Conservation (phyloP, 2,888 invertebrate species). For the Cheilosia urbana region DNA sequence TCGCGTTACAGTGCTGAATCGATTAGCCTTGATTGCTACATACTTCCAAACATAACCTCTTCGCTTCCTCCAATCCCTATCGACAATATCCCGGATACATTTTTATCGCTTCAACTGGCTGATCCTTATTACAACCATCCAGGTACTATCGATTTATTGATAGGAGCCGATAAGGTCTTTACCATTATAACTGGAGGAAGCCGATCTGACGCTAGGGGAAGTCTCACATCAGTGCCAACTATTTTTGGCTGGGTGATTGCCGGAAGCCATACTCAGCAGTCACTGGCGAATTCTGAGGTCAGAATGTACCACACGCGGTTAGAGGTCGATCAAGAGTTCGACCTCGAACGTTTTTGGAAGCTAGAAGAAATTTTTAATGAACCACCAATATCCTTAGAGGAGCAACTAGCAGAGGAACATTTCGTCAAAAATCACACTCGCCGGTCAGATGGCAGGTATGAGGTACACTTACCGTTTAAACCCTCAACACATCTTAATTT, state of each 20-base stretch:
- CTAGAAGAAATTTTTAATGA: slow-evolving; percentile 10
- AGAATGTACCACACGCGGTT: background rate
- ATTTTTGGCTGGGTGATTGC: slow-evolving; percentile 17
- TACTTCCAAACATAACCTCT: slow-evolving; percentile 26
- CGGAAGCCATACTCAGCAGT: background rate
- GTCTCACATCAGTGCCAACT: background rate
- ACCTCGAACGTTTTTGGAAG: slow-evolving; percentile 25
- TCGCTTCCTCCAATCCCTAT: background rate
- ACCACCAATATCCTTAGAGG: slow-evolving; percentile 14
- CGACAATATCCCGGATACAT: background rate
- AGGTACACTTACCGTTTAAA: slow-evolving; percentile 21
- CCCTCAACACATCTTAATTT: slow-evolving; percentile 15
- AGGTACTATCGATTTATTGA: slow-evolving; percentile 8
- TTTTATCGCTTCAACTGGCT: slow-evolving; percentile 9
- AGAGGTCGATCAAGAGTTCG: slow-evolving; percentile 11
- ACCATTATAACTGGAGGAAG: background rate
- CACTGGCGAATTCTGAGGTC: background rate
- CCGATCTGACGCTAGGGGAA: background rate
- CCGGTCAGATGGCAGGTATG: slow-evolving; percentile 10
- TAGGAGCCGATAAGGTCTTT: slow-evolving; percentile 6
- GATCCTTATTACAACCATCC: slow-evolving; percentile 16
- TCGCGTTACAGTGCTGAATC: slow-evolving; percentile 6
- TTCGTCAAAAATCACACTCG: slow-evolving; percentile 20
- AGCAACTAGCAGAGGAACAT: slow-evolving; percentile 25
- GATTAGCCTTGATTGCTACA: slow-evolving; percentile 18